Evolutionary conservation across 1,140 invertebrate species (phyloP).

Genomic region (Daktulosphaira vitifoliae): DNA sequence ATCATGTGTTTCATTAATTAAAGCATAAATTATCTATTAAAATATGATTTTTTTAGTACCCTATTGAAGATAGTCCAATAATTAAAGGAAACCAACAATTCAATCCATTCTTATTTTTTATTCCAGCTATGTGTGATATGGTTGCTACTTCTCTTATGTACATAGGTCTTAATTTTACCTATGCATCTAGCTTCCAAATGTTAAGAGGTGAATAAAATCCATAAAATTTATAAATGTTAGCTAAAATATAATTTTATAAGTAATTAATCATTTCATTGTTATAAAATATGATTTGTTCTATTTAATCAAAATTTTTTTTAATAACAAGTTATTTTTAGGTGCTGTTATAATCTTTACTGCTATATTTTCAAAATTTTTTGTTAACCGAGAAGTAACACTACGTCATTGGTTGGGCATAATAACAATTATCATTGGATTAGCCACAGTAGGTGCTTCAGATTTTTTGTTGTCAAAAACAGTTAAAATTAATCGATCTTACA

Average conservation of each 20-base stretch:
- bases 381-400: constrained; percentile 57
- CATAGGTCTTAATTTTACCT: constrained; percentile 82
- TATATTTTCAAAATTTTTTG: constrained; percentile 77
- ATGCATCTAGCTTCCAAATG: constrained; percentile 94
- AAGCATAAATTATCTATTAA: no score
- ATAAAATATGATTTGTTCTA: no score
- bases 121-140: constrained; percentile 80
- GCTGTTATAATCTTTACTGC: constrained; percentile 91
- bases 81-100: constrained; percentile 61
- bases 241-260: no score
- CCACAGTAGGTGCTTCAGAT: constrained; percentile 74
- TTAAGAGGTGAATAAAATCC: constrained; percentile 68
- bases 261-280: no score
- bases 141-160: constrained; percentile 78
- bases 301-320: no score
- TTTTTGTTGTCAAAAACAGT: constrained; percentile 45
- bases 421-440: constrained; percentile 68
- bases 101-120: constrained; percentile 70
- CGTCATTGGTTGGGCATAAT: constrained; percentile 79
- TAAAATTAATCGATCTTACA: constrained; percentile 44
- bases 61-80: constrained; percentile 49
- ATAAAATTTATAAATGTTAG: no score
- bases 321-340: constrained; percentile 47
- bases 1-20: not conserved
- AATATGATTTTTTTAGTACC: constrained; percentile 46